These are phyloP conservation scores for Polydrusus pterygomalis DNA, from an alignment of 2,888 invertebrate species.

Conservation along the genomic window DNA sequence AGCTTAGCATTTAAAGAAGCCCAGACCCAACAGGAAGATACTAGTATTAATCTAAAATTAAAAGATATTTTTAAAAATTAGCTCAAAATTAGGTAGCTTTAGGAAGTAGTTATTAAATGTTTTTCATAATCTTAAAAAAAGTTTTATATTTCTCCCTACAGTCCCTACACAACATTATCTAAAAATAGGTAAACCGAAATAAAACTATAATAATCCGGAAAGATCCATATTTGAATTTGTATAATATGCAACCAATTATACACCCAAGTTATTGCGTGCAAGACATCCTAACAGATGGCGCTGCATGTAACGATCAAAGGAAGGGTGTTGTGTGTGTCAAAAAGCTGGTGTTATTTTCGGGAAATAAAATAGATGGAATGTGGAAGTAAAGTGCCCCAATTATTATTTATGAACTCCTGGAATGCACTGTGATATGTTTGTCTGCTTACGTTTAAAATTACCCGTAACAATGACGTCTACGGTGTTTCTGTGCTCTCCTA, in stretches of 20 bases:
- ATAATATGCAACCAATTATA: no score
- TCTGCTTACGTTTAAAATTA: slow-evolving; percentile 27
- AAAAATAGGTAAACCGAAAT: no score
- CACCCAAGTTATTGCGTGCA: no score
- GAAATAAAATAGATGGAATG: slow-evolving; percentile 45
- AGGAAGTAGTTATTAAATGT: not conserved
- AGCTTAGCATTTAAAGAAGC: slow-evolving; percentile 66
- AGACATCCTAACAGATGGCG: slow-evolving; percentile 19
- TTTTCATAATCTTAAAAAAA: no score
- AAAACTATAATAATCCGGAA: no score
- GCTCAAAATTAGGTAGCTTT: slow-evolving; percentile 44
- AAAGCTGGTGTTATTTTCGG: slow-evolving; percentile 44
- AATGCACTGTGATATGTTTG: slow-evolving; percentile 32
- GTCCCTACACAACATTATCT: no score
- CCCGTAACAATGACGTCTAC: slow-evolving; percentile 32
- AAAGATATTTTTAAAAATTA: slow-evolving; percentile 69
- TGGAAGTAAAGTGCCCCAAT: slow-evolving; percentile 50
- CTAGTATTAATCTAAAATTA: slow-evolving; percentile 57
- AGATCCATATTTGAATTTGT: no score
- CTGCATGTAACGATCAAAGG: slow-evolving; percentile 33
- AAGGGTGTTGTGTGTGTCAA: slow-evolving; percentile 46
- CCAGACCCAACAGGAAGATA: slow-evolving; percentile 55
- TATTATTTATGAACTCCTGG: slow-evolving; percentile 43
- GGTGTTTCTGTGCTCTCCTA: slow-evolving; percentile 22
- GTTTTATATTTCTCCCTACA: no score